Base-by-base conservation (phyloP, 2,888 invertebrate genomes). In the Tinea pellionella region DNA sequence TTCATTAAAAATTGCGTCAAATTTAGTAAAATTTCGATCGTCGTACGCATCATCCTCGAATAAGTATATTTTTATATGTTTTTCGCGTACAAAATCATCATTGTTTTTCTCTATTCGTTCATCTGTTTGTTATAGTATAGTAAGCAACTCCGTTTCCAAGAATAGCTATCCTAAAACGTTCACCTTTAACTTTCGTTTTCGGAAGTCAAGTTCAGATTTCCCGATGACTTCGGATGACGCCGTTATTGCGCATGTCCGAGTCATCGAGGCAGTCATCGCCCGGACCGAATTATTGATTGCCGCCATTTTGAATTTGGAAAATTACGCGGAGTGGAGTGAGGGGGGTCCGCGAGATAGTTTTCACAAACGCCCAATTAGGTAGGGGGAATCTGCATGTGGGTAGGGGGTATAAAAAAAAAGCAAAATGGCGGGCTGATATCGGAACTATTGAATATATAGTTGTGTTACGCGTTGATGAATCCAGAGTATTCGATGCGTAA, bases 151-250 rank as follows among this genome's bases (percentile, higher is more conserved):
- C 53, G 53, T 53, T 53, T 53, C 53, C 53, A 53, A 53, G 53
- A 53, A 53, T 53, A 53, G 53, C 53, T 24, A 24, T 12, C 53
- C 53, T 6, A 12, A 53, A 53, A 24, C 53, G 53, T 53, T 53
- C 53, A 53, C 53, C 53, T 53, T 53, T 53, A 77, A 85, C 87
- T 86, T 86, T 86, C 87, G 77, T 85, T 87, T 86, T 85, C 87
- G 80, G 68, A 85, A 86, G 84, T 85, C 87, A 87, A 87, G 86
- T 87, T 86, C 86, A 86, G 82, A 72, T 80, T 81, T 83, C 81
- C 72, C 80, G 80, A 83, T 83, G 85, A 84, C 72, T 83, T 74
- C 55, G 65, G 66, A 60, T 41, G 58, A 67, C 63, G 69, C 66
- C 62, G 60, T 63, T 64, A 69, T 57, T 73, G 81, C 87, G 87